Conservation (phyloP, 1,140 invertebrate species). For the Bemisia tabaci region DNA sequence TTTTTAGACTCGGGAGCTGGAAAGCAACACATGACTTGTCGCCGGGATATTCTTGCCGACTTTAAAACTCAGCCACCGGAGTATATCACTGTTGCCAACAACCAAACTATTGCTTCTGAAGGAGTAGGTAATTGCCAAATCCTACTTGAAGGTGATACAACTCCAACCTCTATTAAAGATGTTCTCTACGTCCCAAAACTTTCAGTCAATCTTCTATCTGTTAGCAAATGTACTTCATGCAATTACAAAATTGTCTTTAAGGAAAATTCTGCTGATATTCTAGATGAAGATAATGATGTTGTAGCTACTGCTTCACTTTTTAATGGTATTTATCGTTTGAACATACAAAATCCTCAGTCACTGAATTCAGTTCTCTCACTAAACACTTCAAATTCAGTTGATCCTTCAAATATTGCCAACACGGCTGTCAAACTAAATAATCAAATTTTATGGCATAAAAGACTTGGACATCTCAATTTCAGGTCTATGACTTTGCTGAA, state of each 20-base stretch:
- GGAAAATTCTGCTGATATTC: no score
- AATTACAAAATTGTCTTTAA: no score
- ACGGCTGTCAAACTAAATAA: background rate
- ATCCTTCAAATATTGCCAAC: background rate
- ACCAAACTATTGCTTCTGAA: background rate
- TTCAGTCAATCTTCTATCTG: background rate
- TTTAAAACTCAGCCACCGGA: background rate
- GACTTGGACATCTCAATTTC: background rate
- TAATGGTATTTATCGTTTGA: no score
- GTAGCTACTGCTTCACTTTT: no score
- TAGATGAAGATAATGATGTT: no score
- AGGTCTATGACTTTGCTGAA: background rate
- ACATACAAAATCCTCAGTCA: no score
- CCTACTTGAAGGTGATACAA: background rate
- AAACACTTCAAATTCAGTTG: no score
- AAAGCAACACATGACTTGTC: background rate
- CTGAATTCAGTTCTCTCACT: no score
- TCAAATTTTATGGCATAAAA: background rate
- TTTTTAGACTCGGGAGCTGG: background rate
- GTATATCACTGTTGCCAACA: background rate
- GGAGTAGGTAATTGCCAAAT: background rate
- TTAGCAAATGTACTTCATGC: no score
- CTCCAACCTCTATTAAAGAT: background rate
- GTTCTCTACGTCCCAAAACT: background rate
- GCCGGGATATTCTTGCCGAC: background rate